Conservation (phyloP, 2,888 invertebrate species). For the Thymelicus acteon region DNA sequence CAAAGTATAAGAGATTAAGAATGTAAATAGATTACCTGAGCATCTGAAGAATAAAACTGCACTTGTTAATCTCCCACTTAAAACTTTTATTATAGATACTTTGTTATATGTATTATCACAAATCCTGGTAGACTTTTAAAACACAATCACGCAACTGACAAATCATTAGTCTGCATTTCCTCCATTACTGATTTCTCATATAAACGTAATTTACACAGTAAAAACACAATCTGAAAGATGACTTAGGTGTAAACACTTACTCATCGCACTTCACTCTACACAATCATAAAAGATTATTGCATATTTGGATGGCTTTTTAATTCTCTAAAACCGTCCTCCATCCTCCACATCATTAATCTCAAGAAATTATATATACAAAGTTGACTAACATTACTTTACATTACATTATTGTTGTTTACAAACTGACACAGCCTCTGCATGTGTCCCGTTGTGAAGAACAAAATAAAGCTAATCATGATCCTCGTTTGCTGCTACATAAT, state of each 20-base stretch:
- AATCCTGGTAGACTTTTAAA: conserved; percentile 90
- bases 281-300: conserved; percentile 81
- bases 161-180: conserved; percentile 77
- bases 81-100: conserved; percentile 86
- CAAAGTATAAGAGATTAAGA: conserved; percentile 42
- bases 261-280: conserved; percentile 77
- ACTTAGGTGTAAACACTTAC: conserved; percentile 79
- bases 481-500: conserved; percentile 60
- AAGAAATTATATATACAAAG: conserved; percentile 84
- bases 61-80: conserved; percentile 83
- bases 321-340: conserved; percentile 75
- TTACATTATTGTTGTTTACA: conserved; percentile 61
- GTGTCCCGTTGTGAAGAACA: conserved; percentile 59
- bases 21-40: conserved; percentile 67
- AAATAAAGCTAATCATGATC: conserved; percentile 65
- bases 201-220: conserved; percentile 84
- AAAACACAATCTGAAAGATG: conserved; percentile 79
- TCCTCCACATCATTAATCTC: conserved; percentile 78
- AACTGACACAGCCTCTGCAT: conserved; percentile 57
- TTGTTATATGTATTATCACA: conserved; percentile 91
- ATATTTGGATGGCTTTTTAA: conserved; percentile 82
- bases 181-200: conserved; percentile 82
- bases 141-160: conserved; percentile 87
- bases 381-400: conserved; percentile 82
- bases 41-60: conserved; percentile 80